A percentile compares a stretch with the other conserved stretches of the same genome.
Conservation (phyloP, 2,888 invertebrate genomes). For the Drosophila merina region DNA sequence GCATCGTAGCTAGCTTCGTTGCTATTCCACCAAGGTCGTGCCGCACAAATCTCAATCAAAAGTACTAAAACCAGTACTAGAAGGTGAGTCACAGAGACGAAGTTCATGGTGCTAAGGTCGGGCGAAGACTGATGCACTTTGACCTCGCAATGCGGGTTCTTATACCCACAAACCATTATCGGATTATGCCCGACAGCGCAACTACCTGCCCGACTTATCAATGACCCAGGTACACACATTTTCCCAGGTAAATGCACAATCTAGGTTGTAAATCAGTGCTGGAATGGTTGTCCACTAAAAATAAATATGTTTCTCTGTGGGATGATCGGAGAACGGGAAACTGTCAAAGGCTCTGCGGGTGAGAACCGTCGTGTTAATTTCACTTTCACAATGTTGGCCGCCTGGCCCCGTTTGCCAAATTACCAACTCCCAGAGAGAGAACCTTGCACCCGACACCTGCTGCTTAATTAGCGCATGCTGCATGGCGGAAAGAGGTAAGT, state of each 20-base stretch:
- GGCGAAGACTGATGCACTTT: slow-evolving; percentile 67
- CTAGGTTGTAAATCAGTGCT: slow-evolving; percentile 31
- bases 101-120: slow-evolving; percentile 32
- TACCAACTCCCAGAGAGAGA: slow-evolving; percentile 12
- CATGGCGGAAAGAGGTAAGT: slow-evolving; percentile 6
- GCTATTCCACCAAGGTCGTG: slow-evolving; percentile 62
- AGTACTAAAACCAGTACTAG: slow-evolving; percentile 26
- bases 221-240: slow-evolving; percentile 23
- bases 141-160: slow-evolving; percentile 44
- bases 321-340: background rate
- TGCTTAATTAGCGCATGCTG: slow-evolving; percentile 50
- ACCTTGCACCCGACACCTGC: slow-evolving; percentile 70
- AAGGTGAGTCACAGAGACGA: slow-evolving; percentile 7
- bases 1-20: slow-evolving; percentile 73
- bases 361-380: slow-evolving; percentile 25
- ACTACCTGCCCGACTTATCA: slow-evolving; percentile 37
- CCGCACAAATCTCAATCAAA: slow-evolving; percentile 14
- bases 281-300: slow-evolving; percentile 12
- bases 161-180: slow-evolving; percentile 38
- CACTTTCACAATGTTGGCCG: slow-evolving; percentile 32
- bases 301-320: slow-evolving; percentile 10
- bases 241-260: slow-evolving; percentile 12
- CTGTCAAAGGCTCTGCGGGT: slow-evolving; percentile 24
- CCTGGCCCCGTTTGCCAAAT: slow-evolving; percentile 15
- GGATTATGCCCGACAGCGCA: slow-evolving; percentile 25